A percentile compares a stretch with the other conserved stretches of the same genome.
Conservation (phyloP, 2,113 vertebrate species). For the cattle (Bos taurus) region ARS-UCD2.0 NC_037339.1:36758001-36758500, state of each 20-base stretch:
- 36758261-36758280: neutral
- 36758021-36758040: neutral
- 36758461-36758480: slow-evolving; percentile 92
- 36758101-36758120: neutral
- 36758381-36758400: slow-evolving; percentile 89
- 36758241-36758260: neutral
- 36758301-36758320: neutral
- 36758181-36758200: neutral
- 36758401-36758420: slow-evolving; percentile 91
- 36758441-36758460: slow-evolving; percentile 94
- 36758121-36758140: neutral
- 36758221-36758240: rapidly evolving
- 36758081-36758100: neutral
- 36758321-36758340: slow-evolving; percentile 89
- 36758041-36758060: too few species aligned
- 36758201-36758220: rapidly evolving
- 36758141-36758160: neutral
- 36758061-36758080: neutral
- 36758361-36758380: slow-evolving; percentile 87
- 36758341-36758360: slow-evolving; percentile 85
- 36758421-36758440: slow-evolving; percentile 95
- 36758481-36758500: slow-evolving; percentile 94
- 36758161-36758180: rapidly evolving
- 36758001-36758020: neutral
- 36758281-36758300: neutral